Evolutionary conservation across 2,888 invertebrate species (phyloP).

Genomic region (Erebia ligea): DNA sequence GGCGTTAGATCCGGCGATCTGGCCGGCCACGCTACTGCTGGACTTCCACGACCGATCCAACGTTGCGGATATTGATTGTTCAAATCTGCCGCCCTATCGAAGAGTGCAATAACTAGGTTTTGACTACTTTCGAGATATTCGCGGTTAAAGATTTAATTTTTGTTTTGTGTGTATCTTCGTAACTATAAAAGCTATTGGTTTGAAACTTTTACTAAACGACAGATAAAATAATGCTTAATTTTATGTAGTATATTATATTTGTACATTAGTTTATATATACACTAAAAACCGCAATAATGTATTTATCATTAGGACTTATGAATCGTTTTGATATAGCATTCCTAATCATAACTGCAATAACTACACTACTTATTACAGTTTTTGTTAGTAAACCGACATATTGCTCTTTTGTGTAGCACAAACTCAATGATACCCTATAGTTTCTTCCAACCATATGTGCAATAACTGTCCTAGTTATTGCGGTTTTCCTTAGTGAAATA

Average conservation of each 20-base stretch:
- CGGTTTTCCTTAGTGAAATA: constrained; percentile 15
- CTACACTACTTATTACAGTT: constrained; percentile 23
- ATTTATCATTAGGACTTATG: constrained; percentile 21
- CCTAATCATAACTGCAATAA: constrained; percentile 27
- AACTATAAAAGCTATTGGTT: constrained; percentile 23
- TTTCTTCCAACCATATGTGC: constrained; percentile 23
- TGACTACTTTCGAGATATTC: constrained; percentile 23
- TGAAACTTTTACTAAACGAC: constrained; percentile 31
- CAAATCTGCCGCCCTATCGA: neutral
- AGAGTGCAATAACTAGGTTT: constrained; percentile 26
- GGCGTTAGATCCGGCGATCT: too few relatives aligned
- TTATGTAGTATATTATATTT: constrained; percentile 27
- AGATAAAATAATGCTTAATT: constrained; percentile 24
- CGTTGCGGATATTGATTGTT: too few relatives aligned
- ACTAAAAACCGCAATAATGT: constrained; percentile 23
- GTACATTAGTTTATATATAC: constrained; percentile 18
- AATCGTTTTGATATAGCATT: constrained; percentile 17
- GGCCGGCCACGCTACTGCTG: too few relatives aligned
- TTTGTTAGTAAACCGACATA: constrained; percentile 20
- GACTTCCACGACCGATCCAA: too few relatives aligned
- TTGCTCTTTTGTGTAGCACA: constrained; percentile 23
- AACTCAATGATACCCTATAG: constrained; percentile 23
- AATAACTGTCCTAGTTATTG: constrained; percentile 27
- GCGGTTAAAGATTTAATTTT: constrained; percentile 10
- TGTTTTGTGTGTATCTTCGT: constrained; percentile 28